Base-by-base conservation (phyloP, 2,888 invertebrate genomes). In the Mesoligia furuncula region DNA sequence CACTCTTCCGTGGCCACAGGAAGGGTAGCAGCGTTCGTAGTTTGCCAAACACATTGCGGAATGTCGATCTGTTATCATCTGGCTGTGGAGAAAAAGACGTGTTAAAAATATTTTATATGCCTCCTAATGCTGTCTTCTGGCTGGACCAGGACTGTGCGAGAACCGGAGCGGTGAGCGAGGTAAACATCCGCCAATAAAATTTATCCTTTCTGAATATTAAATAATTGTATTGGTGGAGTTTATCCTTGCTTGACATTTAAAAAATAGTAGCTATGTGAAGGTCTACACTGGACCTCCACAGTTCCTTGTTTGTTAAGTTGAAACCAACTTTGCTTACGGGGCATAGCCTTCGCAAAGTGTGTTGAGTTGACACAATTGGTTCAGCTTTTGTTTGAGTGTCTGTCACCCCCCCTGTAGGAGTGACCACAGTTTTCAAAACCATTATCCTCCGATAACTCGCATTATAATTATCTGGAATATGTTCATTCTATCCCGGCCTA, bases 1-100 rank as follows among this genome's bases (percentile, higher is more conserved):
- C 73, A 92, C 98, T 98, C 89, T 98, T 98, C 90, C 98, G 98
- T 0, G 99, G 99, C 99, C 99, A 99, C 54, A 99, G 96, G 96
- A 99, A 99, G 1, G 99, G 99, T 83, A 98, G 96, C 65, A 99
- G 97, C 8, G 98, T 98, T 89, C 97, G 97, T 20, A 98, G 93
- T 94, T 99, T 99, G 89, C 97, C 97, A 97, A 98, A 98, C 7
- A 98, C 97, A 95, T 98, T 98, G 77, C 97, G 97, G 97, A 98
- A 99, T 59, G 99, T 98, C 13, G 99, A 99, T 77, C 97, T 96
- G 90, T 97, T 97, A 13, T 97, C 97, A 88, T 97, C 95, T 95
- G 96, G 93, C 39, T 85, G 68, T 62, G 74, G 73, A 78, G n/a
- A 73, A 69, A 61, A 75, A 17, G 15, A 31, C 17, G 9, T 17